Conservation (phyloP, 2,888 invertebrate species). For the Ecdyonurus torrentis region DNA sequence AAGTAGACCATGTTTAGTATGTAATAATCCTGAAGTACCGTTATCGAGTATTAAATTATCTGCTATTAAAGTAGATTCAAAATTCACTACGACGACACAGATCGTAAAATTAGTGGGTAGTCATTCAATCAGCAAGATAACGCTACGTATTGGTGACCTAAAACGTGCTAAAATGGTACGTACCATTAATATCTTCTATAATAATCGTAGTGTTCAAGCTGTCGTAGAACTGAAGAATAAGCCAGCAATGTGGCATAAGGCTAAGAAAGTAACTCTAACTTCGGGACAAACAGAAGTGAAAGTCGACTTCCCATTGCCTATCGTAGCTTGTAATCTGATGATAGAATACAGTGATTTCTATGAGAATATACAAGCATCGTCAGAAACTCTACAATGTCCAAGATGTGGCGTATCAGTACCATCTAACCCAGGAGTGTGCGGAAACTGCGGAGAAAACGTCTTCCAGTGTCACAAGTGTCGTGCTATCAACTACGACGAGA, state of each 20-base stretch:
- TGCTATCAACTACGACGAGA: constrained; percentile 97
- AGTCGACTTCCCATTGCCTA: constrained; percentile 91
- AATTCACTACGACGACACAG: constrained; percentile 95
- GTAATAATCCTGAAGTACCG: constrained; percentile 93
- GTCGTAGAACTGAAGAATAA: constrained; percentile 95
- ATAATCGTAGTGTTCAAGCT: constrained; percentile 87
- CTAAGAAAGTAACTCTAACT: constrained; percentile 75
- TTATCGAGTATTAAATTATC: constrained; percentile 81
- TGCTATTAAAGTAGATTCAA: constrained; percentile 88
- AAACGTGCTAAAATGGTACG: constrained; percentile 96
- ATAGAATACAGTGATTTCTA: constrained; percentile 97
- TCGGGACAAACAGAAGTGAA: constrained; percentile 92
- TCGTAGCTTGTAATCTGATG: constrained; percentile 96
- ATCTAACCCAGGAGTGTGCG: constrained; percentile 93
- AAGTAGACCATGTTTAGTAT: constrained; percentile 93
- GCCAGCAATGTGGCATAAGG: constrained; percentile 94
- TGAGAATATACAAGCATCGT: constrained; percentile 84
- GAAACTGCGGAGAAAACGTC: constrained; percentile 95
- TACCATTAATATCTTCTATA: constrained; percentile 91
- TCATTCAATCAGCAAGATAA: constrained; percentile 88
- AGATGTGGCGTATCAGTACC: constrained; percentile 93
- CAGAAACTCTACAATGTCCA: constrained; percentile 89
- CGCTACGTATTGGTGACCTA: constrained; percentile 82
- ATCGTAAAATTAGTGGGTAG: constrained; percentile 91
- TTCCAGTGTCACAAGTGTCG: constrained; percentile 98